Evolutionary conservation across 1,140 invertebrate species (phyloP), one percentile per base, ranked within the genome.

Genomic region (Laodelphax striatellus): DNA sequence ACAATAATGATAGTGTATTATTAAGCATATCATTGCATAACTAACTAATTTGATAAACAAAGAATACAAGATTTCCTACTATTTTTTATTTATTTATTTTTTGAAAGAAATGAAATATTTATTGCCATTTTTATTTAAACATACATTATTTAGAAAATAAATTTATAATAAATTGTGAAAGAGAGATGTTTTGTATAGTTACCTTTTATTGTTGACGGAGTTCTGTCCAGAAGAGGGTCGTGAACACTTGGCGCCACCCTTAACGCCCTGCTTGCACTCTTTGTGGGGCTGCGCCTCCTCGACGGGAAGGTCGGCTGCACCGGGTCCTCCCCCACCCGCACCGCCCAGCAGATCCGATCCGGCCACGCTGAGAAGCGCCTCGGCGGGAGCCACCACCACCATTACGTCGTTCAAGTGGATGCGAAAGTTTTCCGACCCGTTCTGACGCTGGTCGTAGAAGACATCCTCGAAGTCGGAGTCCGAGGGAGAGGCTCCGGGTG

Each of bases 341-440:
- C 16, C 22, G 13, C 57, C 52, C 31, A 42, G n/a, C 8, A 16
- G 8, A 42, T 61, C 55, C 10, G 59, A 17, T 5, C 53, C 46
- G 2, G 43, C 53, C 11, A 59, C 16, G 17, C 44, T 19, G 14
- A 62, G 52, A 14, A 62, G 38, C 19, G 57, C 75, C 61, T 85
- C 82, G 0, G 79, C 77, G 0, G 83, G 82, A 0, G 82, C 80
- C 1, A 85, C 71, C 2, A 84, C 78, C 1, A 87, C 67, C 8
- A 84, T 75, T 3, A 86, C 70, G 10, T 82, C 83, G 61, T 84
- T 80, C 19, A 87, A 74, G 66, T 81, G 79, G 5, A 87, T 72
- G 19, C 82, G 70, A 60, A 80, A 80, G 71, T 87, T 87, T 63
- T 85, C 83, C 0, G 79, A 77, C 1, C 84, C 85, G 63, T 86